A percentile compares a stretch with the other conserved stretches of the same genome.
Conservation (phyloP, 2,888 invertebrate genomes). For the Pandemis corylana region DNA sequence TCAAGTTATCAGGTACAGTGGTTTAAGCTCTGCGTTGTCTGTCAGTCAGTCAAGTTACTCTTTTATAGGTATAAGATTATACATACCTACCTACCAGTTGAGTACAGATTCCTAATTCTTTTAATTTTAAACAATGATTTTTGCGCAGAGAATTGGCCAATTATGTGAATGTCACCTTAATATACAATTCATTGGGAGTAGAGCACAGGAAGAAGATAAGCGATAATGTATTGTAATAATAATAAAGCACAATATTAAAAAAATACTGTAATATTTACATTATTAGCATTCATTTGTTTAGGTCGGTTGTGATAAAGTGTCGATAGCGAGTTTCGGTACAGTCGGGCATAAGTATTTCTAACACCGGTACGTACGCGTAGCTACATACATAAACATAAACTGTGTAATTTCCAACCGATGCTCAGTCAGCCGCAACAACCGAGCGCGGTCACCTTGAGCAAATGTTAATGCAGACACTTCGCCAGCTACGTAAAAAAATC, state of each 20-base stretch:
- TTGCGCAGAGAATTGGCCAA: background rate
- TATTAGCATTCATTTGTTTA: background rate
- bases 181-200: background rate
- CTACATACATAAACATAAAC: constrained; percentile 29
- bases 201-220: constrained; percentile 4
- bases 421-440: constrained; percentile 79
- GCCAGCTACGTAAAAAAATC: constrained; percentile 58
- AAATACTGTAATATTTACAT: constrained; percentile 16
- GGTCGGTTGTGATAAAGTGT: background rate
- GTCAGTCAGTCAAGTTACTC: no score
- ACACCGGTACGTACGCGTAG: constrained; percentile 1
- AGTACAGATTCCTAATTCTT: no score
- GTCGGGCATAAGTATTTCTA: background rate
- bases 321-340: constrained; percentile 9
- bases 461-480: constrained; percentile 79
- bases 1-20: no score
- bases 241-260: no score
- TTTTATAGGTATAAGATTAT: no score
- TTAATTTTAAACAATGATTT: no score
- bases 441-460: constrained; percentile 80
- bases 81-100: no score
- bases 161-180: background rate
- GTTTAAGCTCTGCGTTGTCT: no score
- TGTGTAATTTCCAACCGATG: constrained; percentile 65
- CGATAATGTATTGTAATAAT: background rate